These are phyloP conservation scores for Synergus gifuensis DNA, from an alignment of 2,888 invertebrate genomes.

Conservation along the genomic window DNA sequence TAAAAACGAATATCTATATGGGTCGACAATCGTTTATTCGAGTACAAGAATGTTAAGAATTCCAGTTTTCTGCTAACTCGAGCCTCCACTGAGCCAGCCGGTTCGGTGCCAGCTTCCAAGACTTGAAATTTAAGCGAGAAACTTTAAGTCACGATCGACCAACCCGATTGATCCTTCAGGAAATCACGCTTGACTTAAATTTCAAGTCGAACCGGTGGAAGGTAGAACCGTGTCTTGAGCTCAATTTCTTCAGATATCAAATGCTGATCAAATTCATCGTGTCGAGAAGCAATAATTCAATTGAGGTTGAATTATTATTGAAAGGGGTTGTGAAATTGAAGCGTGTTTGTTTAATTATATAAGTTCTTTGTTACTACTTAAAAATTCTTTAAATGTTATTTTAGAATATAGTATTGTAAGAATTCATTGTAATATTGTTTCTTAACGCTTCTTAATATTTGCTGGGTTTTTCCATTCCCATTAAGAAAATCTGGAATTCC, in stretches of 20 bases:
- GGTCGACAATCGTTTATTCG: background rate
- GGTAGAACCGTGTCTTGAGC: constrained; percentile 8
- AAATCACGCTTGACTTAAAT: constrained; percentile 20
- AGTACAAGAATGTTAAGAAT: background rate
- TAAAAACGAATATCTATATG: background rate
- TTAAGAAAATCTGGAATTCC: too few species aligned
- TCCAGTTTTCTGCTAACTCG: constrained; percentile 18
- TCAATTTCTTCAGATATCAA: background rate
- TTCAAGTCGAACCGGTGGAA: constrained; percentile 14
- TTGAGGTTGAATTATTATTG: background rate
- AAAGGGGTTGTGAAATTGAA: too few species aligned
- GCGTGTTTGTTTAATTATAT: too few species aligned
- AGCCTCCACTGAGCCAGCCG: background rate
- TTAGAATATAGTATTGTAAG: too few species aligned
- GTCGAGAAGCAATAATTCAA: background rate
- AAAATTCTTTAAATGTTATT: too few species aligned
- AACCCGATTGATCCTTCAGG: constrained; percentile 7
- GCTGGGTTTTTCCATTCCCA: too few species aligned
- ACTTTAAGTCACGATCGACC: constrained; percentile 2
- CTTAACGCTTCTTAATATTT: too few species aligned
- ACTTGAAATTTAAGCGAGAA: background rate
- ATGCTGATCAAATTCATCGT: constrained; percentile 9
- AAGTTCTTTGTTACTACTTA: too few species aligned
- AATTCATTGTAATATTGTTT: too few species aligned
- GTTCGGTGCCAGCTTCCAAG: background rate